These are phyloP conservation scores for Climacteris rufus DNA, from an alignment of 2,113 vertebrate genomes.

Conservation along the genomic window DNA sequence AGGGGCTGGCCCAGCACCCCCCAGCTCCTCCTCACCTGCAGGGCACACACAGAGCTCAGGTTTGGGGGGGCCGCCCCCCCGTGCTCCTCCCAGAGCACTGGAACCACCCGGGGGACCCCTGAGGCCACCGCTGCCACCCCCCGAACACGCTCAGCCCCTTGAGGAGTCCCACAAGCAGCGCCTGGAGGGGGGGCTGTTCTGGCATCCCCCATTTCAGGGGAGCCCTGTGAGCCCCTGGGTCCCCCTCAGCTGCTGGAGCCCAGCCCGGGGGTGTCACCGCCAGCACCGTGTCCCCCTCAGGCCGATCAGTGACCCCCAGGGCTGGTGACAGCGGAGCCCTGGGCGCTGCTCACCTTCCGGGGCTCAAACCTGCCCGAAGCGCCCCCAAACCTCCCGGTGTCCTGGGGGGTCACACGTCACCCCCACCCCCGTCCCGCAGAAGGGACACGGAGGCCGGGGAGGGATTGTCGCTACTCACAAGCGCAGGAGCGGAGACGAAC, in stretches of 20 bases:
- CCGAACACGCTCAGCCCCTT: rapidly evolving
- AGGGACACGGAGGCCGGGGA: rapidly evolving
- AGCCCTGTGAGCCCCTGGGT: not conserved
- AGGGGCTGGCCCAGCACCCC: constrained; percentile 65
- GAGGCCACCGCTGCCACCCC: not conserved
- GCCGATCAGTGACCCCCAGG: not conserved
- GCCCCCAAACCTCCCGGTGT: not conserved
- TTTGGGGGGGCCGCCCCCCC: rapidly evolving
- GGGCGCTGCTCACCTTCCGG: not conserved
- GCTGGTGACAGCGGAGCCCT: rapidly evolving
- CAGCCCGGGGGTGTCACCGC: not conserved
- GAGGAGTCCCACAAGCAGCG: not conserved
- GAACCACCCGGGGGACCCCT: rapidly evolving
- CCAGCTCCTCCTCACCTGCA: constrained; percentile 65
- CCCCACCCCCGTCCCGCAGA: rapidly evolving
- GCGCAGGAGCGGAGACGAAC: constrained; percentile 78
- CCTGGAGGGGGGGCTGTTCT: not conserved
- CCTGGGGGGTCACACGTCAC: rapidly evolving
- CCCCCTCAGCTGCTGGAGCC: too few species aligned
- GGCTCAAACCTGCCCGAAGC: not conserved
- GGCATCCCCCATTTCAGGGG: rapidly evolving
- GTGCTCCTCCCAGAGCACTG: rapidly evolving
- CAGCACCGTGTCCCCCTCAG: not conserved
- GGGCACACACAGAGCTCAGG: not conserved
- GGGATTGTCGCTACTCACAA: constrained; percentile 77